Conservation (phyloP, 2,888 invertebrate species). For the Euzophera pinguis region DNA sequence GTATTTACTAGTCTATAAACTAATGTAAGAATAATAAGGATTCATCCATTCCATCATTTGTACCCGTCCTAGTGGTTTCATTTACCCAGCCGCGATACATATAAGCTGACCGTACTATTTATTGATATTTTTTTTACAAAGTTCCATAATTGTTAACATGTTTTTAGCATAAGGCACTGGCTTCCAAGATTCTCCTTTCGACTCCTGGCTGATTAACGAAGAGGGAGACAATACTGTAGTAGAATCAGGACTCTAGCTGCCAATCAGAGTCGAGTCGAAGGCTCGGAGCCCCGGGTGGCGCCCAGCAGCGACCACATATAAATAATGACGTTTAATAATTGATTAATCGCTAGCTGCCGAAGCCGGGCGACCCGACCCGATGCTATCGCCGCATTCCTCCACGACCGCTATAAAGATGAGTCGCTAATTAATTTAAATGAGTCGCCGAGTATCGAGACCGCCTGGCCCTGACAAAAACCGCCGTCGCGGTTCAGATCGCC, state of each 20-base stretch:
- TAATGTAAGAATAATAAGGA: too few relatives aligned
- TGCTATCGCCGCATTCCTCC: slow-evolving; percentile 41
- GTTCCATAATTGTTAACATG: too few relatives aligned
- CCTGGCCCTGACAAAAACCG: slow-evolving; percentile 34
- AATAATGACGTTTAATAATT: slow-evolving; percentile 73
- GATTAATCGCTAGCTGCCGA: slow-evolving; percentile 57
- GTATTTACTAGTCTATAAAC: too few relatives aligned
- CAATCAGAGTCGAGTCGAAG: slow-evolving; percentile 25
- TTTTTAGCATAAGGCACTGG: too few relatives aligned
- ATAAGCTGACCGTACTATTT: too few relatives aligned
- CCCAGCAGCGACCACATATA: slow-evolving; percentile 35
- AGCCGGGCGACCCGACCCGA: slow-evolving; percentile 20
- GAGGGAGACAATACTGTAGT: not conserved
- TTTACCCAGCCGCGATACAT: too few relatives aligned
- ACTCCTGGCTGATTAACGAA: not conserved
- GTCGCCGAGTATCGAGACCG: slow-evolving; percentile 31
- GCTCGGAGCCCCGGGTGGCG: slow-evolving; percentile 26
- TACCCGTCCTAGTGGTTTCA: too few relatives aligned
- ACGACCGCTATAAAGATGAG: slow-evolving; percentile 42
- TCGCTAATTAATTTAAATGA: slow-evolving; percentile 71
- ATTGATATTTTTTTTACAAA: too few relatives aligned
- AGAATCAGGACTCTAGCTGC: slow-evolving; percentile 32
- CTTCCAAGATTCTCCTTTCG: too few relatives aligned
- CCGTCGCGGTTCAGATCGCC: slow-evolving; percentile 18
- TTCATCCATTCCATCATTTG: too few relatives aligned